phyloP scores from a whole-genome alignment of 2,113 vertebrate species.

The Tupaia chinensis region DNA sequence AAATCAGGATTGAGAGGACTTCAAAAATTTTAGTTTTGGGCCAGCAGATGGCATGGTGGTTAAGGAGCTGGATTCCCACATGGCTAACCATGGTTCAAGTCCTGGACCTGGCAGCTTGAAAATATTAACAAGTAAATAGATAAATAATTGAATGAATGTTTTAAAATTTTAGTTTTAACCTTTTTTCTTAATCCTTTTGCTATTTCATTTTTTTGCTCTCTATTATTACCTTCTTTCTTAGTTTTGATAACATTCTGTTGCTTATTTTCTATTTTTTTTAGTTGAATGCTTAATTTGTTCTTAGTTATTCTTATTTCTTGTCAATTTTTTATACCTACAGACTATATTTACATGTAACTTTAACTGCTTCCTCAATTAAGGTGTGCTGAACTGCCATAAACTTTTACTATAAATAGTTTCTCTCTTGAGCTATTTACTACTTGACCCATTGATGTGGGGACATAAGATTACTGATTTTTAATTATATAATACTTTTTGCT shows the following conservation, averaged over 20 bases:
- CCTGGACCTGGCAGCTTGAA: too few species aligned
- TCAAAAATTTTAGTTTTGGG: too few species aligned
- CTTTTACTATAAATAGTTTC: background rate
- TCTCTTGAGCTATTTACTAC: background rate
- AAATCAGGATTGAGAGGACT: too few species aligned
- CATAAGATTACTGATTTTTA: background rate
- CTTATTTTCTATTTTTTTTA: constrained; percentile 9
- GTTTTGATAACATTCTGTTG: background rate
- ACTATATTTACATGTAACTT: background rate
- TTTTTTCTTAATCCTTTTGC: background rate
- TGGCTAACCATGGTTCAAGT: too few species aligned
- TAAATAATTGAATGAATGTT: too few species aligned
- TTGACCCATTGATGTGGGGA: background rate
- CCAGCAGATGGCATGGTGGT: too few species aligned
- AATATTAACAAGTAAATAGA: too few species aligned
- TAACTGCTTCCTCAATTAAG: background rate
- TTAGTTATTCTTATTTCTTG: background rate
- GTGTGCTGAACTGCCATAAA: background rate
- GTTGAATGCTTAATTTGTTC: background rate
- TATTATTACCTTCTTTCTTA: background rate
- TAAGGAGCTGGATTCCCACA: too few species aligned
- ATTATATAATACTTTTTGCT: background rate
- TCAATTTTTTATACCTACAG: background rate
- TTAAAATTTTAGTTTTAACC: too few species aligned
- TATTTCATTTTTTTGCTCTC: background rate